These are phyloP conservation scores for Spicauda simplicius DNA, from an alignment of 2,888 invertebrate species.

Conservation along the genomic window DNA sequence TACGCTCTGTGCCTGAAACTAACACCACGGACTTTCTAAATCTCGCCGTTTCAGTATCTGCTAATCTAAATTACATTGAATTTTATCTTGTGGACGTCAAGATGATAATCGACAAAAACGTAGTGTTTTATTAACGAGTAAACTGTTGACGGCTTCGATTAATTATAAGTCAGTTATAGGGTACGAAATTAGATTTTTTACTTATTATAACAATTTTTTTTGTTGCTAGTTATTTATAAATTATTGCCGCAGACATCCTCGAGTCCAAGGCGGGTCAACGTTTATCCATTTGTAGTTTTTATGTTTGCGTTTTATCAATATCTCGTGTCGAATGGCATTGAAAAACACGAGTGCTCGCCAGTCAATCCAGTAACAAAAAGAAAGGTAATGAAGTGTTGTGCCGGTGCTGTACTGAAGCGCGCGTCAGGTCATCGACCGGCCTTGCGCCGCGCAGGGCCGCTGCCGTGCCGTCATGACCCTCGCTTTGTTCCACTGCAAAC, in stretches of 20 bases:
- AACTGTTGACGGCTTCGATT: no score
- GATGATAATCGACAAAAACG: no score
- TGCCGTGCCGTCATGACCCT: slow-evolving; percentile 64
- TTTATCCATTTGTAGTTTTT: no score
- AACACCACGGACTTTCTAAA: slow-evolving; percentile 32
- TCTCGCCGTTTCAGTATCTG: slow-evolving; percentile 13
- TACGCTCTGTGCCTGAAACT: slow-evolving; percentile 34
- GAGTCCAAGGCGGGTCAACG: no score
- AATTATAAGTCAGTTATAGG: no score
- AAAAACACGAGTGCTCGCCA: slow-evolving; percentile 1
- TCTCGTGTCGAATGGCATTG: background rate
- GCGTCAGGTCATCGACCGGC: slow-evolving; percentile 80
- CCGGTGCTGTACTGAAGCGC: slow-evolving; percentile 53
- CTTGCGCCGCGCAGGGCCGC: slow-evolving; percentile 73
- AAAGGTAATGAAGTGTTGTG: slow-evolving; percentile 58
- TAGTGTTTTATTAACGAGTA: no score
- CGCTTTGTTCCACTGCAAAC: slow-evolving; percentile 66
- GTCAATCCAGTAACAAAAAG: slow-evolving; percentile 41
- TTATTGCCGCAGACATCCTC: no score
- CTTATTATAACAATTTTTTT: no score
- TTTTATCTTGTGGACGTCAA: background rate
- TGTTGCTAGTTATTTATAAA: no score
- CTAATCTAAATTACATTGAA: background rate
- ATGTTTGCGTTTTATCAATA: no score
- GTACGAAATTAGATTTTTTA: no score